Conservation (phyloP, 2,113 vertebrate genomes). For the Cheilinus undulatus region DNA sequence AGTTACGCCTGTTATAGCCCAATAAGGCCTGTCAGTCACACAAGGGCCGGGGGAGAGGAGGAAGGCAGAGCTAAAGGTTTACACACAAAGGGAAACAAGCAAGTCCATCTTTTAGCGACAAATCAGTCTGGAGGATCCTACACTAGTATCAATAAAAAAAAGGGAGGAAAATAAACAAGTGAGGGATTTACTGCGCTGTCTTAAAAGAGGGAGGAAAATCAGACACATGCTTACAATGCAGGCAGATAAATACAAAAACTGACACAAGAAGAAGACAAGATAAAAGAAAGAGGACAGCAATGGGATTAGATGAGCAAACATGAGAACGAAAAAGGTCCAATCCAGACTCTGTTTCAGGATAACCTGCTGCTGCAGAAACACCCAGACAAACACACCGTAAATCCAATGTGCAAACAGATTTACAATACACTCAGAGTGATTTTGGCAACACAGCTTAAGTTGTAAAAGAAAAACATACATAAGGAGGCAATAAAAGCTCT, state of each 20-base stretch:
- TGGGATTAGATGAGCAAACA: constrained; percentile 20
- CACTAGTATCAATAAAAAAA: constrained; percentile 88
- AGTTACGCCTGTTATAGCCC: constrained; percentile 99
- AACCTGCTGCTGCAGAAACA: constrained; percentile 43
- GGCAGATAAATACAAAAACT: constrained; percentile 15
- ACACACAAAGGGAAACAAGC: constrained; percentile 99
- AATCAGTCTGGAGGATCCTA: constrained; percentile 94
- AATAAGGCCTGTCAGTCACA: constrained; percentile 99
- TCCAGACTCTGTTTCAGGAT: neutral
- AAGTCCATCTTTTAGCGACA: constrained; percentile 99
- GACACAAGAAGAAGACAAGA: constrained; percentile 4
- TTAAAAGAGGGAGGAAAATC: constrained; percentile 74
- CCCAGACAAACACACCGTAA: constrained; percentile 11
- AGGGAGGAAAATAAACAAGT: constrained; percentile 89
- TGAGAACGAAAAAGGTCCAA: neutral
- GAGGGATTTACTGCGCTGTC: constrained; percentile 83
- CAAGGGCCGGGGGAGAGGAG: constrained; percentile 90
- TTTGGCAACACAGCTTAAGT: neutral
- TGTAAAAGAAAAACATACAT: neutral
- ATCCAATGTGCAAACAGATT: constrained; percentile 16
- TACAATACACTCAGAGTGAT: neutral
- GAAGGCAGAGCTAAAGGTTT: constrained; percentile 96
- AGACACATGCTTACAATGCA: constrained; percentile 53
- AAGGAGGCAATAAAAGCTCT: no score
- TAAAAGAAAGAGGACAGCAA: constrained; percentile 29